phyloP scores from a whole-genome alignment of 2,113 vertebrate genomes.

The Sturnira hondurensis region DNA sequence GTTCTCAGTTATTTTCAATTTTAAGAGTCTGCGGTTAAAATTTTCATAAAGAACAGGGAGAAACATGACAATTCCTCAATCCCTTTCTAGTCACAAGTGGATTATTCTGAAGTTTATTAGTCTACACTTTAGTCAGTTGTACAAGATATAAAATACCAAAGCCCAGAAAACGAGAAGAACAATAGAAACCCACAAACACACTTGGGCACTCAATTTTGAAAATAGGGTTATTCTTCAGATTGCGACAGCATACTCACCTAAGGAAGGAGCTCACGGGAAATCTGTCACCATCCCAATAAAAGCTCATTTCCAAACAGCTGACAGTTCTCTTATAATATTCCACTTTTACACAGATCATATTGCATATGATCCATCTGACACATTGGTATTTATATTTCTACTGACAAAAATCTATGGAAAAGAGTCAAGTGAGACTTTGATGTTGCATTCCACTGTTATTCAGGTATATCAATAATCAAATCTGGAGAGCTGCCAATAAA shows the following conservation, averaged over 20 bases:
- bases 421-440: constrained; percentile 28
- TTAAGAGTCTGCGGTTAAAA: background rate
- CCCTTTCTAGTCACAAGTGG: background rate
- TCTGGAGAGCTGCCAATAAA: constrained; percentile 63
- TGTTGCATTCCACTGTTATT: constrained; percentile 36
- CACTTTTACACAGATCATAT: background rate
- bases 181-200: background rate
- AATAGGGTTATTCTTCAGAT: background rate
- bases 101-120: background rate
- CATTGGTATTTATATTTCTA: background rate
- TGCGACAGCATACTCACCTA: background rate
- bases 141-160: background rate
- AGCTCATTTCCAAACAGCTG: background rate
- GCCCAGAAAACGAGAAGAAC: background rate
- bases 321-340: constrained; percentile 5
- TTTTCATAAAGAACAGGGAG: background rate
- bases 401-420: constrained; percentile 34
- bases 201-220: background rate
- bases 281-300: background rate
- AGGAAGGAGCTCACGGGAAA: background rate
- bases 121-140: background rate
- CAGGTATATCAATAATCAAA: constrained; percentile 68
- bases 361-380: background rate
- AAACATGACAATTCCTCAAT: background rate
- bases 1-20: background rate